Evolutionary conservation across 2,888 invertebrate genomes (phyloP).

Genomic region (Germaria angustata): DNA sequence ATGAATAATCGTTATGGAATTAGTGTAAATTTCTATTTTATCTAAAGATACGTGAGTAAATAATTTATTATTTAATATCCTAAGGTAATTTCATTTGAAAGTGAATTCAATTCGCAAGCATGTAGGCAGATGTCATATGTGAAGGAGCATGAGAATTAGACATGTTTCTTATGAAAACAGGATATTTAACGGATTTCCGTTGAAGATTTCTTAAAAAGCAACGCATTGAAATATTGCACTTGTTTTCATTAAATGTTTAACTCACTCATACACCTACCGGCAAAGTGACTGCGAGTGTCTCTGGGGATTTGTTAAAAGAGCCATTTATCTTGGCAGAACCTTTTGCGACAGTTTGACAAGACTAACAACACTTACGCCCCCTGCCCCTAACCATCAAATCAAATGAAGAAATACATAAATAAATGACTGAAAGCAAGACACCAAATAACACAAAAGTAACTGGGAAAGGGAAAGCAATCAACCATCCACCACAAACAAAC

Average conservation of each 20-base stretch:
- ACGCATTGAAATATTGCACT: conserved; percentile 16
- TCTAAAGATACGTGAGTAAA: conserved; percentile 5
- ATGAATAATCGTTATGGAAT: conserved; percentile 52
- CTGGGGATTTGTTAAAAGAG: conserved; percentile 75
- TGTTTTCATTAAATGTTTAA: conserved; percentile 30
- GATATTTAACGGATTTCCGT: conserved; percentile 67
- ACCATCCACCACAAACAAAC: conserved; percentile 67
- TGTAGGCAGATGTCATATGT: background rate
- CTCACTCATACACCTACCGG: too few relatives aligned
- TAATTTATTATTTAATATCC: conserved; percentile 62
- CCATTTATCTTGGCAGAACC: conserved; percentile 79
- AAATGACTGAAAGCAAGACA: conserved; percentile 52
- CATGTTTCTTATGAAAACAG: conserved; percentile 53
- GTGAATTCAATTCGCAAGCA: background rate
- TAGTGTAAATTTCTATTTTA: conserved; percentile 40
- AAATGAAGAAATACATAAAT: conserved; percentile 52
- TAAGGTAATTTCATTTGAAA: conserved; percentile 31
- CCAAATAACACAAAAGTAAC: conserved; percentile 1
- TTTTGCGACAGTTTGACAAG: conserved; percentile 69
- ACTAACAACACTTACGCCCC: conserved; percentile 60
- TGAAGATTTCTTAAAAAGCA: conserved; percentile 42
- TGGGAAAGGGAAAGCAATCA: conserved; percentile 49
- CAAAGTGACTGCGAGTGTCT: background rate
- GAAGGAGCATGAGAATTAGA: background rate
- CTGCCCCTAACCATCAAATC: background rate